Evolutionary conservation across 2,888 invertebrate genomes (phyloP), one percentile per base, ranked within the genome.

Genomic region (Acronicta aceris): DNA sequence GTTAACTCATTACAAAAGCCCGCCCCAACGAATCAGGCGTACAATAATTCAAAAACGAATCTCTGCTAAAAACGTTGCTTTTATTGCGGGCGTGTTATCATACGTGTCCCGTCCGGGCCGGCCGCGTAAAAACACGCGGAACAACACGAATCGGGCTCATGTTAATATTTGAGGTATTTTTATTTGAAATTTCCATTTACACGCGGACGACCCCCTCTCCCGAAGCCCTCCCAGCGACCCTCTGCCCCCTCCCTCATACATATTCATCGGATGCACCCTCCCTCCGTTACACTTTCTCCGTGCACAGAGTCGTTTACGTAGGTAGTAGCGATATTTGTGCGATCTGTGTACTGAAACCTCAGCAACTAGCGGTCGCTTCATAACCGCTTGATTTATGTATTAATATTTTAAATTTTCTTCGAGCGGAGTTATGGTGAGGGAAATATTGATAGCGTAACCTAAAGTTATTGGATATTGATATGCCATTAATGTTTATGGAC

Each of bases 211-310:
- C 74, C 78, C 81, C 74, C 78, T 71, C 81, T 79, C 78, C 65
- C 73, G 73, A 49, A 58, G 53, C 51, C 65, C 60, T 72, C 76
- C 61, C 63, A 42, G 49, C 71, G 58, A 54, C 60, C 65, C 74
- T 66, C 62, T 65, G 59, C 64, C 59, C 65, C 78, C 83, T 86
- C 91, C 87, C 94, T 95, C 95, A 96, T 96, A 95, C 96, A 96
- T 96, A 96, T 96, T 96, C 95, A 96, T 91, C 87, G 91, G 91
- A 94, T 95, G 95, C 95, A 95, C 78, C 85, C 79, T 70, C 71
- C 95, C 95, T 95, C 92, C 89, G 89, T 78, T 86, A 87, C 89
- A 93, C 93, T 93, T 93, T 93, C 92, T 90, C 92, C 89, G 53
- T 78, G 78, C 79, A 76, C 75, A 76, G 59, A 55, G 66, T 76